Evolutionary conservation across 2,888 invertebrate genomes (phyloP), one percentile per base, ranked within the genome.

Genomic region (Zhuqinia jingwanae): DNA sequence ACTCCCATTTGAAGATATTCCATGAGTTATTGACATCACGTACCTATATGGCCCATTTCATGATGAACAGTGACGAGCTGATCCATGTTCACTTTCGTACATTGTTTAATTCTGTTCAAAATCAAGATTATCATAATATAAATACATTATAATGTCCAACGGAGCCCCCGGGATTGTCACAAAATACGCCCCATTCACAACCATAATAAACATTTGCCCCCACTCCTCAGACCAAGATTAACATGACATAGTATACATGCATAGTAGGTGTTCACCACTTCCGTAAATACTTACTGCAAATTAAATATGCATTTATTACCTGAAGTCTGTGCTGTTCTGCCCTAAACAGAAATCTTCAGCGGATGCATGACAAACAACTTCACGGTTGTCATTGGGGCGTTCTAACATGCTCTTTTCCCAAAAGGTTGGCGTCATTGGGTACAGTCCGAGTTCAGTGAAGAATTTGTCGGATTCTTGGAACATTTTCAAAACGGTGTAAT

Each of bases 371-470:
- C 90, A 90, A 42, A 89, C 89, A 0, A 94, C 93, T 20, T 93
- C 92, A 94, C 95, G 87, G 0, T 95, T 93, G 90, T 96, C 95
- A 15, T 94, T 92, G 0, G 97, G 97, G 83, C 95, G 94, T 90
- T 95, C 95, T 30, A 97, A 93, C 94, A 97, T 94, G 0, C 97
- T 97, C 30, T 95, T 94, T 56, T 95, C 94, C 97, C 97, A 97
- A 93, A 97, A 97, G 92, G 96, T 95, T 0, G 95, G 95, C 0
- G 97, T 95, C 93, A 96, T 96, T 0, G 95, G 95, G 91, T 95
- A 95, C 91, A 97, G 93, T 0, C 96, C 96, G 92, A 97, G 93
- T 0, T 96, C 96, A 0, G 95, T 95, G 92, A 95, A 97, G 92
- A 96, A 97, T 92, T 96, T 96, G 91, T 97, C 96, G 0, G 96